A percentile compares a stretch with the other conserved stretches of the same genome.
These are phyloP conservation scores for Daboia siamensis DNA, from an alignment of 2,113 vertebrate species.

Conservation along the genomic window DNA sequence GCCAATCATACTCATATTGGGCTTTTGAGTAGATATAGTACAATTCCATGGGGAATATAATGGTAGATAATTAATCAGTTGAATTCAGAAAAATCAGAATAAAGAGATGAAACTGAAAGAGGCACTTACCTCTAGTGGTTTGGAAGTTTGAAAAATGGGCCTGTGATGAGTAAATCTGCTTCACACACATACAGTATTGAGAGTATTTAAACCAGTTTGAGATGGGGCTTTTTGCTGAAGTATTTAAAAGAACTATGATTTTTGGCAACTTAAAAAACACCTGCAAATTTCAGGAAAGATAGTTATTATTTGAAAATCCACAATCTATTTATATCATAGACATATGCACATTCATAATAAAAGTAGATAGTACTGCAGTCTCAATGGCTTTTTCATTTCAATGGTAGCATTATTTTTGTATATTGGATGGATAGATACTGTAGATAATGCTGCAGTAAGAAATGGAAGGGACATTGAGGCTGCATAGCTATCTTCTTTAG, in stretches of 20 bases:
- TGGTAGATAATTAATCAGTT: constrained; percentile 38
- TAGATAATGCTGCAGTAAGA: background rate
- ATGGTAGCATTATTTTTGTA: background rate
- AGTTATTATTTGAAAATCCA: background rate
- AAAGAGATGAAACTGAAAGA: constrained; percentile 23
- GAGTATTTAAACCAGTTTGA: background rate
- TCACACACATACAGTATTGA: background rate
- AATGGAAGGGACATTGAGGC: background rate
- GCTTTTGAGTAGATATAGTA: constrained; percentile 6
- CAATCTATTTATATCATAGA: background rate
- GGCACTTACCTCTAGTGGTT: background rate
- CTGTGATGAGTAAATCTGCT: background rate
- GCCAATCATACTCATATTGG: background rate
- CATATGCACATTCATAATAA: background rate
- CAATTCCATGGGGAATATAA: constrained; percentile 10
- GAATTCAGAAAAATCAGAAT: constrained; percentile 31
- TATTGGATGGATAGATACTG: background rate
- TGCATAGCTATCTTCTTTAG: background rate
- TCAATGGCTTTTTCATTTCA: background rate
- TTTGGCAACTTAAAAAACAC: background rate
- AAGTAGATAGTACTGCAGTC: background rate
- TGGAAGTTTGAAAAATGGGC: background rate
- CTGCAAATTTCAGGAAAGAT: no score
- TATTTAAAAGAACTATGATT: background rate
- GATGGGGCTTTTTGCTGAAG: background rate